Percentiles rank a stretch among this genome's conserved stretches.
These are phyloP conservation scores for Tiphia femorata DNA, from an alignment of 2,888 invertebrate species.

Conservation along the genomic window DNA sequence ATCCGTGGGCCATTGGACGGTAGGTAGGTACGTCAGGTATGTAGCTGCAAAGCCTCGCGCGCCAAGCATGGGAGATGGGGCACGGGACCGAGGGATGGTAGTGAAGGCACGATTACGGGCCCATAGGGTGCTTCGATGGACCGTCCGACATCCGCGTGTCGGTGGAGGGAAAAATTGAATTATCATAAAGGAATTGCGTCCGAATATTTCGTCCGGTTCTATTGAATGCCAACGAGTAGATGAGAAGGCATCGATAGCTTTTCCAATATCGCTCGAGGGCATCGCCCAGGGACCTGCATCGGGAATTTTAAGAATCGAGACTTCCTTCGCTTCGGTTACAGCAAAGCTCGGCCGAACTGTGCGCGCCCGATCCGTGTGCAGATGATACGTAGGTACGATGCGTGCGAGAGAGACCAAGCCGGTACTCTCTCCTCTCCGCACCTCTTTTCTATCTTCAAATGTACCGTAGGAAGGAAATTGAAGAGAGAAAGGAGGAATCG, in stretches of 20 bases:
- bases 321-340: constrained; percentile 5
- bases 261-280: constrained; percentile 41
- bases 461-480: constrained; percentile 16
- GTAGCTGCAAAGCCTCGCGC: constrained; percentile 19
- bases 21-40: constrained; percentile 34
- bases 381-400: constrained; percentile 22
- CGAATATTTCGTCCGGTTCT: constrained; percentile 49
- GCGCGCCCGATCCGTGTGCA: constrained; percentile 4
- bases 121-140: too few relatives aligned
- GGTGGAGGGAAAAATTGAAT: constrained; percentile 53
- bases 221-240: constrained; percentile 51
- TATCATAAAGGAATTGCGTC: constrained; percentile 61
- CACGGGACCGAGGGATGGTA: not conserved
- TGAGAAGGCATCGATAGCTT: constrained; percentile 49
- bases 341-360: constrained; percentile 1
- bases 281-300: constrained; percentile 23
- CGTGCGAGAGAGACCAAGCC: not conserved
- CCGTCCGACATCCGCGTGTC: constrained; percentile 9
- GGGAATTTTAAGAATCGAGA: constrained; percentile 48
- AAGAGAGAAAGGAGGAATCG: constrained; percentile 31
- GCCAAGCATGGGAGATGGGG: constrained; percentile 5
- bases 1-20: constrained; percentile 16
- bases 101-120: too few relatives aligned
- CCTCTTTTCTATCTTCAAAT: constrained; percentile 3
- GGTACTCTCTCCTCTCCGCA: constrained; percentile 4